These are phyloP conservation scores for Symphodus melops DNA, from an alignment of 2,113 vertebrate species.

Conservation along the genomic window DNA sequence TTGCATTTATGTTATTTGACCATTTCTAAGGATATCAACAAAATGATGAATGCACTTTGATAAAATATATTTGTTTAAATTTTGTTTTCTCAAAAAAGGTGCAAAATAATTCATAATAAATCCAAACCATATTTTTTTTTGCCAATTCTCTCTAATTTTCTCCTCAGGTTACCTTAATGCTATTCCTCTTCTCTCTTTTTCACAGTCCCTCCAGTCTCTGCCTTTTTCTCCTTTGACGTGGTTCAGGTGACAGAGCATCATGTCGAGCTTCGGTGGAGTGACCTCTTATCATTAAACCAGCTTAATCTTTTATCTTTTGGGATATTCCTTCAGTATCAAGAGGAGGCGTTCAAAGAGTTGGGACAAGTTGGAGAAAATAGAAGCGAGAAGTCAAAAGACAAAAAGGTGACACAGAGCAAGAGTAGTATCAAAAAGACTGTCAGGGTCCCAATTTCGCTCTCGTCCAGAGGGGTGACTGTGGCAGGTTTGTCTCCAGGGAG, in stretches of 20 bases:
- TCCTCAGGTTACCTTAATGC: background rate
- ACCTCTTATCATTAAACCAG: constrained; percentile 65
- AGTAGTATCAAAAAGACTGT: constrained; percentile 22
- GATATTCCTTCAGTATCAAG: constrained; percentile 83
- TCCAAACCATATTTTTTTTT: background rate
- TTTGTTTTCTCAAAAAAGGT: too few relatives aligned
- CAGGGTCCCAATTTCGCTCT: constrained; percentile 55
- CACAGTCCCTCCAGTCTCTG: constrained; percentile 47
- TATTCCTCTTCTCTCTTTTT: background rate
- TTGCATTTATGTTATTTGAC: background rate
- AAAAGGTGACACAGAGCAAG: constrained; percentile 9
- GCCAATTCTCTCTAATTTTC: background rate
- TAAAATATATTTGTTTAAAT: too few relatives aligned
- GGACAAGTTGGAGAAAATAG: constrained; percentile 15
- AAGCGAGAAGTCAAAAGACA: constrained; percentile 3
- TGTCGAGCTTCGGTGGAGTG: constrained; percentile 83
- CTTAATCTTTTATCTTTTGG: constrained; percentile 58
- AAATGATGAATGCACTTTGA: background rate
- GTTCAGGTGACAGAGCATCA: constrained; percentile 84
- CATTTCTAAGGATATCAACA: background rate
- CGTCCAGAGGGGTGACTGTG: constrained; percentile 76
- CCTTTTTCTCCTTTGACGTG: constrained; percentile 69
- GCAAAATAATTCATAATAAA: background rate
- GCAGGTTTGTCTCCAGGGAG: constrained; percentile 83
- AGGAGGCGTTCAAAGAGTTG: constrained; percentile 40